Conservation (phyloP, 2,797 vertebrate genomes). For the Loris lydekkerianus region DNA sequence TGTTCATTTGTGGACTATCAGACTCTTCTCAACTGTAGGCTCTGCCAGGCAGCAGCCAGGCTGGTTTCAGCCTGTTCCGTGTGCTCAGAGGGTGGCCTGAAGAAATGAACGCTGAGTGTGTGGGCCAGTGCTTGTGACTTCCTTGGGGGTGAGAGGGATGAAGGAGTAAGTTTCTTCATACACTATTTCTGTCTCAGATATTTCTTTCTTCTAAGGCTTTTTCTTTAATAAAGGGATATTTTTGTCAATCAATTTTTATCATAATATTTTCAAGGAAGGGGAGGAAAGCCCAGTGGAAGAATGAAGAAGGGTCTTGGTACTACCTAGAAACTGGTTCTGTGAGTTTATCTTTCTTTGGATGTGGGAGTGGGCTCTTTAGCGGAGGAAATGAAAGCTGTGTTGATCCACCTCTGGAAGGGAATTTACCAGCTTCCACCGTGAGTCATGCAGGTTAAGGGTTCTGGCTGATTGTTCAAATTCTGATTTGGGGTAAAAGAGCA, state of each 20-base stretch:
- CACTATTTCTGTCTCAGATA: not conserved
- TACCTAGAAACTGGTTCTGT: not conserved
- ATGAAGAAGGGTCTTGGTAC: not conserved
- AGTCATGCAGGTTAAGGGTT: not conserved
- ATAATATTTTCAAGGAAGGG: not conserved
- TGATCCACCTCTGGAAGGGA: not conserved
- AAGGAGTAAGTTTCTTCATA: not conserved
- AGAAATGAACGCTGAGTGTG: not conserved
- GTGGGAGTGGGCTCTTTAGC: not conserved
- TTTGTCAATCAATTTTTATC: not conserved
- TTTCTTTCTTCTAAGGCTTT: not conserved
- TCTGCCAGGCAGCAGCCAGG: not conserved
- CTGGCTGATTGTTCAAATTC: not conserved
- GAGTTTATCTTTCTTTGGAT: slow-evolving; percentile 15
- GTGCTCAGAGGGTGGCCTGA: not conserved
- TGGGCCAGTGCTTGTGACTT: too few species aligned
- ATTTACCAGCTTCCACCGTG: not conserved
- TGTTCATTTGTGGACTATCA: not conserved
- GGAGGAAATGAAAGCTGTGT: not conserved
- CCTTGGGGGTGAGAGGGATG: not conserved
- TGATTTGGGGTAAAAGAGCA: not conserved
- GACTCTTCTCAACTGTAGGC: not conserved
- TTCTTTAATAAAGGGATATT: not conserved
- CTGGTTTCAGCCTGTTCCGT: not conserved
- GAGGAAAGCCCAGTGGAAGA: not conserved